Conservation (phyloP, 2,888 invertebrate genomes). For the Nephrotoma flavescens region DNA sequence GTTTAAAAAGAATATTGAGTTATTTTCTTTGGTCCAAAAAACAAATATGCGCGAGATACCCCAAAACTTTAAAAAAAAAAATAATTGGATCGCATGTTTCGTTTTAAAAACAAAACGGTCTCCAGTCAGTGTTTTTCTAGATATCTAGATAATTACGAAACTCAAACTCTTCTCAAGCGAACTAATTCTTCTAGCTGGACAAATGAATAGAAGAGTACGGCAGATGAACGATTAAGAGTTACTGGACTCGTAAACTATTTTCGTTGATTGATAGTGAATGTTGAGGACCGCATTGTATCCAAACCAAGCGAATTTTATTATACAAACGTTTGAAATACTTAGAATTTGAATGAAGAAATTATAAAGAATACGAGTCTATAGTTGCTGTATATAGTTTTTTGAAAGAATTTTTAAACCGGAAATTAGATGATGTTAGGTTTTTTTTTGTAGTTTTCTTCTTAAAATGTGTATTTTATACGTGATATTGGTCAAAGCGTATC, state of each 20-base stretch:
- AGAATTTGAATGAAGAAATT: not conserved
- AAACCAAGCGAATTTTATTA: not conserved
- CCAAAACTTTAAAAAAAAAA: not conserved
- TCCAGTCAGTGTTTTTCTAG: not conserved
- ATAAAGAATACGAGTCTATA: not conserved
- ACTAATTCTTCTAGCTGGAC: not conserved
- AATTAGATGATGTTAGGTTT: not conserved
- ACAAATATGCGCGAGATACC: not conserved
- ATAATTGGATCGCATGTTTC: not conserved
- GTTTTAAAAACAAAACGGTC: not conserved
- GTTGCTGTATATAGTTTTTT: not conserved
- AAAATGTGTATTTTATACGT: not conserved
- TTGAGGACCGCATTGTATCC: not conserved
- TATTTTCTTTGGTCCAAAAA: not conserved
- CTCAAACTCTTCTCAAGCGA: not conserved
- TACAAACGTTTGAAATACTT: not conserved
- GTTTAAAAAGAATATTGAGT: not conserved
- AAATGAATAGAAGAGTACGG: not conserved
- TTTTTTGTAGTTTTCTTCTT: not conserved
- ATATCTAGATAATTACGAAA: not conserved
- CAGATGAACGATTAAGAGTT: not conserved
- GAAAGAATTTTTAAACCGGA: not conserved
- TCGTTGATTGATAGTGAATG: not conserved
- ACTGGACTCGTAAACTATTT: not conserved
- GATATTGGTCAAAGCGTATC: not conserved